Conservation (phyloP, 2,888 invertebrate species). For the Stenolophus ochropezus region DNA sequence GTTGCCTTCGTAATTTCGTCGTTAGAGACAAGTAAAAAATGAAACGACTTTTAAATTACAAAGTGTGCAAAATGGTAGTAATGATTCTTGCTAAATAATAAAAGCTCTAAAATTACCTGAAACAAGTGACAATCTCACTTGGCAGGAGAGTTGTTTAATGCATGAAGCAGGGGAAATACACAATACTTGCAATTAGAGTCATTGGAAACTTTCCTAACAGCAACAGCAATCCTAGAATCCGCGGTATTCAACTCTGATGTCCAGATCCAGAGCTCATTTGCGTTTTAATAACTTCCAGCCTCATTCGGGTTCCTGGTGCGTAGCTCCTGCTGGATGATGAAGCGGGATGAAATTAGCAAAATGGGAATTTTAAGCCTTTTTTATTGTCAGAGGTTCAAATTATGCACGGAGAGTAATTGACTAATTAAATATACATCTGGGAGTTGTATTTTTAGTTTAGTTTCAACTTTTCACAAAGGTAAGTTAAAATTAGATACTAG, state of each 20-base stretch:
- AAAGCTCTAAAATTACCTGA: neutral
- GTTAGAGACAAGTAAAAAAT: too few relatives aligned
- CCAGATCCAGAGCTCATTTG: constrained; percentile 6
- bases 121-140: constrained; percentile 29
- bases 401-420: constrained; percentile 12
- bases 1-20: too few relatives aligned
- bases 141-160: constrained; percentile 14
- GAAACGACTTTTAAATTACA: neutral
- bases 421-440: constrained; percentile 13
- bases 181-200: constrained; percentile 27
- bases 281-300: constrained; percentile 4
- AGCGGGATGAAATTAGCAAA: constrained; percentile 15
- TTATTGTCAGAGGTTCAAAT: neutral
- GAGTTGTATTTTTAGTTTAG: neutral
- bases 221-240: neutral
- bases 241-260: neutral
- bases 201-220: constrained; percentile 25
- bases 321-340: neutral
- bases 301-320: neutral
- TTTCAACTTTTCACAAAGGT: neutral
- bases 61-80: neutral
- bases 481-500: neutral
- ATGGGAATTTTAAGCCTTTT: constrained; percentile 20
- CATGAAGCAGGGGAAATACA: constrained; percentile 29
- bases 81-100: neutral